Percentiles rank a stretch among this genome's conserved stretches.
Evolutionary conservation across 2,888 invertebrate species (phyloP).

Genomic region (Abrostola tripartita): DNA sequence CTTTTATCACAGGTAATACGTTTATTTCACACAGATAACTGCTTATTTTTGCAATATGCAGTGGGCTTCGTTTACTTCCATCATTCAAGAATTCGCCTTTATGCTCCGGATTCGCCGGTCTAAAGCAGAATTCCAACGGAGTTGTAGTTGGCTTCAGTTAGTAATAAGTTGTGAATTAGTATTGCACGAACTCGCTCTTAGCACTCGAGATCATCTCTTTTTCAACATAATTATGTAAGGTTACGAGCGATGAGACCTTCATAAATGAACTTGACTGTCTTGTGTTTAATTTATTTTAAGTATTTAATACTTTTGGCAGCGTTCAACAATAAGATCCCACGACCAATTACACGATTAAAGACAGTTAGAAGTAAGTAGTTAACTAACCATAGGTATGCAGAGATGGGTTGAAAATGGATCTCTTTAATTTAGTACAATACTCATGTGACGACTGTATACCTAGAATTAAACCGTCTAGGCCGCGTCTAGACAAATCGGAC

Average conservation of each 20-base stretch:
- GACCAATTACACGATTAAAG: no score
- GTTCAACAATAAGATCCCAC: no score
- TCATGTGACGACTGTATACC: no score
- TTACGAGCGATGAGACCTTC: slow-evolving; percentile 5
- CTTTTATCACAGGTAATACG: no score
- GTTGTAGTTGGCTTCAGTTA: slow-evolving; percentile 68
- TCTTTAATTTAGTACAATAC: no score
- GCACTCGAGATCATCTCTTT: slow-evolving; percentile 55
- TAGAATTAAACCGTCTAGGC: slow-evolving; percentile 44
- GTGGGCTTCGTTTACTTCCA: slow-evolving; percentile 8
- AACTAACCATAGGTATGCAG: no score
- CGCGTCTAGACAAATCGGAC: slow-evolving; percentile 58
- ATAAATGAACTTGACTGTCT: slow-evolving; percentile 27
- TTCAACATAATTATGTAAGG: slow-evolving; percentile 6
- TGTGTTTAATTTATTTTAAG: slow-evolving; percentile 17
- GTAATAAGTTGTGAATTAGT: slow-evolving; percentile 66
- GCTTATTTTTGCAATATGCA: slow-evolving; percentile 17
- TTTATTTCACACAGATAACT: slow-evolving; percentile 5
- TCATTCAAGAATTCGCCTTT: slow-evolving; percentile 6
- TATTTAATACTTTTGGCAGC: background rate
- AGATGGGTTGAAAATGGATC: no score
- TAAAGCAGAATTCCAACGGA: slow-evolving; percentile 28
- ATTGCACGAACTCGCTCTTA: slow-evolving; percentile 66
- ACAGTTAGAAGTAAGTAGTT: no score
- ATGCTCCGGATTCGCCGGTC: slow-evolving; percentile 11